phyloP scores from a whole-genome alignment of 2,797 vertebrate genomes.

The Tolypeutes matacus region DNA sequence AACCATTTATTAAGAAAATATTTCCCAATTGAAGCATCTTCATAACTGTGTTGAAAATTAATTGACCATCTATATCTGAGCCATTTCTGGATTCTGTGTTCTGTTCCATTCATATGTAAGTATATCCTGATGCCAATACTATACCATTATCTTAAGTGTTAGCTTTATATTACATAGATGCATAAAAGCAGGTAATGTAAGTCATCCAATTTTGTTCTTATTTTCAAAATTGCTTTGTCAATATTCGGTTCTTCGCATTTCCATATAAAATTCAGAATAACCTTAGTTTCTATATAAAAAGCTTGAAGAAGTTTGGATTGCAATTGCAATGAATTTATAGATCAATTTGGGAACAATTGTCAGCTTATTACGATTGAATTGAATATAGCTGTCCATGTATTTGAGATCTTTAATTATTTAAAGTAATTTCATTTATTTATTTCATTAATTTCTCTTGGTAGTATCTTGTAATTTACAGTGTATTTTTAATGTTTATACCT shows the following conservation, averaged over 20 bases:
- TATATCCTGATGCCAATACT: not conserved
- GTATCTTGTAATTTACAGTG: not conserved
- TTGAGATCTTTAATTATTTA: too few relatives aligned
- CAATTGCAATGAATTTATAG: not conserved
- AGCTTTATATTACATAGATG: not conserved
- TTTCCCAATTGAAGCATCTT: not conserved
- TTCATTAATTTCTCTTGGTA: constrained; percentile 1
- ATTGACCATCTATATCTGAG: too few relatives aligned
- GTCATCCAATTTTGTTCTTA: not conserved
- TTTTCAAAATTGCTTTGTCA: not conserved
- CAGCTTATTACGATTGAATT: not conserved
- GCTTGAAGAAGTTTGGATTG: not conserved
- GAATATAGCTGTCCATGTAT: not conserved
- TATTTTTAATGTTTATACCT: constrained; percentile 36
- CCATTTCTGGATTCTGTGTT: not conserved
- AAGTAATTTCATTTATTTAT: too few relatives aligned
- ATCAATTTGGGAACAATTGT: not conserved
- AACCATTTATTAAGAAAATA: constrained; percentile 6
- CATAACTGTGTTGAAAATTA: constrained; percentile 43
- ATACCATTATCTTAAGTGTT: not conserved
- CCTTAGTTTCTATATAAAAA: not conserved
- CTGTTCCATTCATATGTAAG: not conserved
- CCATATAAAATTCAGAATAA: not conserved
- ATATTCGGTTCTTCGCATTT: not conserved
- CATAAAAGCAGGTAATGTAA: not conserved